These are phyloP conservation scores for Alca torda DNA, from an alignment of 2,797 vertebrate species.

Conservation along the genomic window DNA sequence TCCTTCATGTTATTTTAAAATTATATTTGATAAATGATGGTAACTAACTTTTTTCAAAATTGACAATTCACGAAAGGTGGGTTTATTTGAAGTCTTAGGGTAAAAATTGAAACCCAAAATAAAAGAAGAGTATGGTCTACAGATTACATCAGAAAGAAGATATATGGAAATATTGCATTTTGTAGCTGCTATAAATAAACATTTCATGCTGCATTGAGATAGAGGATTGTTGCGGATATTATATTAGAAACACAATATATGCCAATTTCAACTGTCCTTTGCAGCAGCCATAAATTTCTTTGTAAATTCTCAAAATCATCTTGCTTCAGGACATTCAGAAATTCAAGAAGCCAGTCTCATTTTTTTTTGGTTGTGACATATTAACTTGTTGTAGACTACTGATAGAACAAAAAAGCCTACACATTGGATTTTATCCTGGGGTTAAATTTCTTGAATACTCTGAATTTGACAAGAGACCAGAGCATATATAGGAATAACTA, in stretches of 20 bases:
- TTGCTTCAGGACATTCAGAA: not conserved
- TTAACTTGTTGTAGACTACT: not conserved
- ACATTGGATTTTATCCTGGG: not conserved
- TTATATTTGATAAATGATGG: not conserved
- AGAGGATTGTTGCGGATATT: not conserved
- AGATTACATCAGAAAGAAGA: not conserved
- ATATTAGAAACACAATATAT: not conserved
- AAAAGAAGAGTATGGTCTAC: not conserved
- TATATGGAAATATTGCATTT: not conserved
- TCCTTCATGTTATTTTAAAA: not conserved
- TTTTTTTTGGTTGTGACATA: not conserved
- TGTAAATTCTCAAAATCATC: not conserved
- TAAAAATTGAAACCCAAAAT: not conserved
- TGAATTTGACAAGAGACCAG: not conserved
- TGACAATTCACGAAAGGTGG: not conserved
- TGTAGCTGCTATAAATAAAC: not conserved
- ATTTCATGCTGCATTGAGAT: not conserved
- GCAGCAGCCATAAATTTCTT: not conserved
- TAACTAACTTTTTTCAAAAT: not conserved
- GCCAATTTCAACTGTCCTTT: not conserved
- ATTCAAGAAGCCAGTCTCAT: not conserved
- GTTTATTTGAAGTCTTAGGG: not conserved
- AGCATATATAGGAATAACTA: not conserved
- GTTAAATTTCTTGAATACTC: not conserved
- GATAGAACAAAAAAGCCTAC: not conserved